These are phyloP conservation scores for Drosophila monieri DNA, from an alignment of 2,888 invertebrate species.

Conservation along the genomic window DNA sequence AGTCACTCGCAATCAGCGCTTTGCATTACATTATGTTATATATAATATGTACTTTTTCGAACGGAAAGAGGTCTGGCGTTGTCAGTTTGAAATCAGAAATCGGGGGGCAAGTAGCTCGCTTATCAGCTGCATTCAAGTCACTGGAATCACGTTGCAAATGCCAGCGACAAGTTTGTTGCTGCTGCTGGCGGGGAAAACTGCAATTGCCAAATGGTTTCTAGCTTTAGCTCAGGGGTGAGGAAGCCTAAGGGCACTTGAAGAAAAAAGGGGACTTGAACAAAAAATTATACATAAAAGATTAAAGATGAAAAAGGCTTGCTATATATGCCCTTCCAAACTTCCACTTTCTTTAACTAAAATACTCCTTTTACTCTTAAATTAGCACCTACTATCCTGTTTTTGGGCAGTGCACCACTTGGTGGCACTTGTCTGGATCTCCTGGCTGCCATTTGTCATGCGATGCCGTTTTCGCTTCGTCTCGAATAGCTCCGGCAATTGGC, in stretches of 20 bases:
- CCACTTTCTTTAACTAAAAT: too few relatives aligned
- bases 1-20: constrained; percentile 56
- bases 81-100: constrained; percentile 26
- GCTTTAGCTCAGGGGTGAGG: constrained; percentile 2
- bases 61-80: constrained; percentile 5
- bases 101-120: constrained; percentile 33
- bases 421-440: constrained; percentile 62
- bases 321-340: too few relatives aligned
- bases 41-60: not conserved
- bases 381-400: not conserved
- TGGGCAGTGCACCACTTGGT: constrained; percentile 37
- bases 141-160: constrained; percentile 61
- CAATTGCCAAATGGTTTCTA: constrained; percentile 38
- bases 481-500: constrained; percentile 42
- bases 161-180: constrained; percentile 45
- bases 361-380: not conserved
- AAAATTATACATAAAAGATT: too few relatives aligned
- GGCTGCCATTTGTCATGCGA: constrained; percentile 69
- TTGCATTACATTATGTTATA: constrained; percentile 14
- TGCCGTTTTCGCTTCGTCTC: constrained; percentile 48
- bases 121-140: constrained; percentile 48
- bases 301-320: not conserved
- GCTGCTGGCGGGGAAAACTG: constrained; percentile 39
- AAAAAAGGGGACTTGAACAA: not conserved
- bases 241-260: not conserved